Conservation (phyloP, 92 coral and sea anemone genomes). For the Siderastrea siderea region DNA sequence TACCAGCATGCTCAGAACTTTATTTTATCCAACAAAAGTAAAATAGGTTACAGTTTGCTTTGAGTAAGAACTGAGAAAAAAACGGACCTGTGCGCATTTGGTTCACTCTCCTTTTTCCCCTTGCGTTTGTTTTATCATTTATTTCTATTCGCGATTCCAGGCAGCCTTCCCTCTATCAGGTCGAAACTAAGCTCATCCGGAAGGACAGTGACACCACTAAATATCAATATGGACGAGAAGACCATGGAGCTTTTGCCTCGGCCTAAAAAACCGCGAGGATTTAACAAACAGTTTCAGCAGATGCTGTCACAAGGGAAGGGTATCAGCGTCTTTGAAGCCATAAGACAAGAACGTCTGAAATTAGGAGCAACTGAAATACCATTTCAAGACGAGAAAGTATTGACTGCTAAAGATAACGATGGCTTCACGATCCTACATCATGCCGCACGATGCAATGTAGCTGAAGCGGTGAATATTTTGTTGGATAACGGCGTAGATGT, state of each 20-base stretch:
- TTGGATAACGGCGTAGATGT: constrained; percentile 68
- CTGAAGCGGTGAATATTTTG: constrained; percentile 44
- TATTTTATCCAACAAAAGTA: too few species aligned
- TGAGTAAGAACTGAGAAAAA: too few species aligned
- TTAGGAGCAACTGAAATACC: neutral
- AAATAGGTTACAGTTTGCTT: too few species aligned
- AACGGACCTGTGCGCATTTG: too few species aligned
- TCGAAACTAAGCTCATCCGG: neutral
- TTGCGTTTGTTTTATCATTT: neutral
- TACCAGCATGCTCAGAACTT: too few species aligned
- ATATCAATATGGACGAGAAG: neutral
- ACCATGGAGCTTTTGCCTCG: neutral
- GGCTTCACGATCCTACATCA: constrained; percentile 75
- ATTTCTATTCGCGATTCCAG: neutral
- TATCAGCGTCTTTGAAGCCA: constrained; percentile 23
- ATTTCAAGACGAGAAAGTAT: neutral
- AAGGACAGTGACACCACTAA: constrained; percentile 22
- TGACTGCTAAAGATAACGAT: constrained; percentile 23
- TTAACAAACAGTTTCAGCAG: neutral
- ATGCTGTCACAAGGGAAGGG: constrained; percentile 42
- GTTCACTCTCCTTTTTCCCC: too few species aligned
- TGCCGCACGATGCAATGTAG: constrained; percentile 71
- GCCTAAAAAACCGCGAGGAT: neutral
- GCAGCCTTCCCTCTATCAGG: neutral
- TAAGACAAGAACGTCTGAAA: neutral